Conservation (phyloP, 2,113 vertebrate species). For the Salvelinus fontinalis region DNA sequence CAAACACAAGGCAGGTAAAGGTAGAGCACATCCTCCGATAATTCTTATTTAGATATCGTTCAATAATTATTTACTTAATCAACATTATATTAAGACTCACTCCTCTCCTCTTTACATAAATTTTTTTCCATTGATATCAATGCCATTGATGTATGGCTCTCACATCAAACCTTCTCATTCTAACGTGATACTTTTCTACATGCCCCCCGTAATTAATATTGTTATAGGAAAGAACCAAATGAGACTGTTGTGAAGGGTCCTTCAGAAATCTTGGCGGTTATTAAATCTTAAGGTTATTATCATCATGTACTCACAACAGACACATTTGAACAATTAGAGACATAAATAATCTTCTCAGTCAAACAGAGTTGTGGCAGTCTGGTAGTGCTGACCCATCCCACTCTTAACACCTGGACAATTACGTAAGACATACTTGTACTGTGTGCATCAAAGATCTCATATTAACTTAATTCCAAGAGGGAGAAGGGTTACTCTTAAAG, state of each 20-base stretch:
- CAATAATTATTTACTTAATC: conserved; percentile 13
- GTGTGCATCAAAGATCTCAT: not conserved
- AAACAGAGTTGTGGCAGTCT: too few species aligned
- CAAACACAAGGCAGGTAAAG: conserved; percentile 68
- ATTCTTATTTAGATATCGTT: conserved; percentile 24
- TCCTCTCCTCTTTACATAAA: not conserved
- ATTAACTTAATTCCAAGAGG: not conserved
- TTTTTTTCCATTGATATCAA: not conserved
- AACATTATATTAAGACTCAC: conserved; percentile 25
- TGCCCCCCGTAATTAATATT: conserved; percentile 4
- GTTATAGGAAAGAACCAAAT: not conserved
- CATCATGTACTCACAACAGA: not conserved
- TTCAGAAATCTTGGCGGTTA: conserved; percentile 4
- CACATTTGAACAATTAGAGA: not conserved
- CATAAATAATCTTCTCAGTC: not conserved
- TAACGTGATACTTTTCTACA: not conserved
- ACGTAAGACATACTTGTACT: not conserved
- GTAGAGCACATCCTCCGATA: conserved; percentile 40
- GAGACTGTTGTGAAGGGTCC: not conserved
- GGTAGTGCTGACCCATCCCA: too few species aligned
- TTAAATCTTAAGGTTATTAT: not conserved
- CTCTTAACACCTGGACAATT: too few species aligned
- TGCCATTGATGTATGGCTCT: not conserved
- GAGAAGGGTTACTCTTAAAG: not conserved
- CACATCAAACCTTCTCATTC: not conserved